Conservation (phyloP, 2,888 invertebrate species). For the Andrena minutula region DNA sequence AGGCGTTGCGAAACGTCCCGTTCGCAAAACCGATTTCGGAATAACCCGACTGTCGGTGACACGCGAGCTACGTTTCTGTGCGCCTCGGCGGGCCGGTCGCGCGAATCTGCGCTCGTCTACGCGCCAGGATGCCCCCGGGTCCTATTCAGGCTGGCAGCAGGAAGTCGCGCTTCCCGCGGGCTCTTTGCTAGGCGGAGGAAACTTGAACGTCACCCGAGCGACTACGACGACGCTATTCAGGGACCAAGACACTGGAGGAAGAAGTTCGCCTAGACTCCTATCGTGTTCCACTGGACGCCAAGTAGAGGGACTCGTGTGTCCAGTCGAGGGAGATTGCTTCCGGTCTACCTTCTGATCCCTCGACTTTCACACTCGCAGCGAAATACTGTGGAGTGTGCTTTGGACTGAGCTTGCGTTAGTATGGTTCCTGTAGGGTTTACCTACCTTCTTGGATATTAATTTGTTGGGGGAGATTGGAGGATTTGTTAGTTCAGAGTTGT, state of each 20-base stretch:
- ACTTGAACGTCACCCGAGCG: slow-evolving; percentile 19
- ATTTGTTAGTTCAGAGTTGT: no score
- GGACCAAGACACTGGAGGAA: background rate
- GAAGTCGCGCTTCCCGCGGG: slow-evolving; percentile 40
- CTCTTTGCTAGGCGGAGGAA: background rate
- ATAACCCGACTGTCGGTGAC: background rate
- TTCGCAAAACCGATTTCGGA: background rate
- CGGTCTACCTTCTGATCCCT: background rate
- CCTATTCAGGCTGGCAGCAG: slow-evolving; percentile 18
- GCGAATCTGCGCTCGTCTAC: background rate
- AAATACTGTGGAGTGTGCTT: background rate
- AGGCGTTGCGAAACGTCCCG: background rate
- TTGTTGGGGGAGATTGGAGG: no score
- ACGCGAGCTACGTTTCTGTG: background rate
- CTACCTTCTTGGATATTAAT: no score
- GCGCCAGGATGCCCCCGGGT: slow-evolving; percentile 25
- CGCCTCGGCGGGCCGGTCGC: background rate
- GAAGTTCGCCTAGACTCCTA: background rate
- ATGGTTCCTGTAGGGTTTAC: no score
- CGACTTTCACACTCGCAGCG: background rate
- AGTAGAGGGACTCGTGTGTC: background rate
- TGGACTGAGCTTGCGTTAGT: no score
- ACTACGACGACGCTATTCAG: slow-evolving; percentile 12
- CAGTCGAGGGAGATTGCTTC: background rate
- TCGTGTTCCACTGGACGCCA: slow-evolving; percentile 25